Percentiles rank a stretch among this genome's conserved stretches.
phyloP scores from a whole-genome alignment of 2,888 invertebrate genomes.

The Tuta absoluta region DNA sequence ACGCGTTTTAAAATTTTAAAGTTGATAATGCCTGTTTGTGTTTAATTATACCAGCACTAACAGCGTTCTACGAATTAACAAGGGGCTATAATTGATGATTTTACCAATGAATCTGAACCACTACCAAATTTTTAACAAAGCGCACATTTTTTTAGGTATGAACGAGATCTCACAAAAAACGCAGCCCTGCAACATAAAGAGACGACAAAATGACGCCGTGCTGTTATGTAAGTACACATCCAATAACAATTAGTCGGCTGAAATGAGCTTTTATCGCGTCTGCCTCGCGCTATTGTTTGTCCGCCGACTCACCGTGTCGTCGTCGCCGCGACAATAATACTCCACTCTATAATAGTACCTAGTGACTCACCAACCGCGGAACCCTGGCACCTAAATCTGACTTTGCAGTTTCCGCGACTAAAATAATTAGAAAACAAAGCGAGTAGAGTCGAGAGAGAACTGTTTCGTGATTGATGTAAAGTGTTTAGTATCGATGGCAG shows the following conservation, averaged over 20 bases:
- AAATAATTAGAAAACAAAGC: conserved; percentile 11
- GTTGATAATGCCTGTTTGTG: too few species aligned
- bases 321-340: conserved; percentile 26
- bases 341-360: background rate
- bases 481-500: too few species aligned
- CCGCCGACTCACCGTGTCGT: conserved; percentile 6
- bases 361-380: conserved; percentile 15
- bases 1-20: too few species aligned
- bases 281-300: conserved; percentile 22
- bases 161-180: too few species aligned
- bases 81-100: too few species aligned
- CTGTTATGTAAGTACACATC: conserved; percentile 43
- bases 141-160: too few species aligned
- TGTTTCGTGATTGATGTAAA: too few species aligned
- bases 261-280: conserved; percentile 30
- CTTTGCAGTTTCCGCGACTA: conserved; percentile 11
- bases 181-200: conserved; percentile 31
- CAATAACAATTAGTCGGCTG: conserved; percentile 51
- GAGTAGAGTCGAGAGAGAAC: background rate
- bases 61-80: too few species aligned
- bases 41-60: too few species aligned
- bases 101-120: too few species aligned
- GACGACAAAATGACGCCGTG: conserved; percentile 46
- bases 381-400: conserved; percentile 28
- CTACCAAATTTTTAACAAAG: too few species aligned